Conservation (phyloP, 2,113 vertebrate species). For the Sorex araneus region DNA sequence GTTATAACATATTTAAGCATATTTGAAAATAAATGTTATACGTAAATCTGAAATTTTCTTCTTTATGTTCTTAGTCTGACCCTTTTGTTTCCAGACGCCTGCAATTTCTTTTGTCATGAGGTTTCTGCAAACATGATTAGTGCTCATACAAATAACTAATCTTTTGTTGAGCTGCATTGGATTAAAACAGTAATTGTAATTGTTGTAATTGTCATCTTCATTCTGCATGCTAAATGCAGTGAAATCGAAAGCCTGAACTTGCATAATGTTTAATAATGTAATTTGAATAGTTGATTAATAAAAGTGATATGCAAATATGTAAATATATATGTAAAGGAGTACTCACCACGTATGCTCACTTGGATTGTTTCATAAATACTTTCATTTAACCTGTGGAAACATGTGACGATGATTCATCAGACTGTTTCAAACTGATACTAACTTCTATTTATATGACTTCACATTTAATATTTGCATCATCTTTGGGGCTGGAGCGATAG, state of each 20-base stretch:
- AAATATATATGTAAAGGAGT: constrained; percentile 24
- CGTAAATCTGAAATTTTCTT: neutral
- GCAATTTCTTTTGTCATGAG: constrained; percentile 67
- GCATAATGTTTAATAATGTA: constrained; percentile 69
- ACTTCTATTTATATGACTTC: constrained; percentile 24
- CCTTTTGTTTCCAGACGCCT: constrained; percentile 36
- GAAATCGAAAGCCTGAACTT: constrained; percentile 69
- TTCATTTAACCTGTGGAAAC: neutral
- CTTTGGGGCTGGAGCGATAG: too few species aligned
- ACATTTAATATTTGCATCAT: neutral
- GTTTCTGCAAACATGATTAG: constrained; percentile 78
- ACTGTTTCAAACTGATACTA: neutral
- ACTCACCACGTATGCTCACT: neutral
- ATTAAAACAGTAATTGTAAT: constrained; percentile 81
- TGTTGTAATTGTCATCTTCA: constrained; percentile 78
- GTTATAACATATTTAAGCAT: too few species aligned
- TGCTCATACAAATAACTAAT: constrained; percentile 72
- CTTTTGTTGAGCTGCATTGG: constrained; percentile 76
- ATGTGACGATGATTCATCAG: neutral
- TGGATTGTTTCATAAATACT: constrained; percentile 20
- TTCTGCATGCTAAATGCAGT: constrained; percentile 73
- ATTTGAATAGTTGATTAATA: constrained; percentile 70
- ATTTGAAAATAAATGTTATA: constrained; percentile 44
- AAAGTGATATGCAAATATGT: constrained; percentile 32
- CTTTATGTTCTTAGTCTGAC: constrained; percentile 59